Evolutionary conservation across 2,888 invertebrate species (phyloP).

Genomic region (Eledona agricola): DNA sequence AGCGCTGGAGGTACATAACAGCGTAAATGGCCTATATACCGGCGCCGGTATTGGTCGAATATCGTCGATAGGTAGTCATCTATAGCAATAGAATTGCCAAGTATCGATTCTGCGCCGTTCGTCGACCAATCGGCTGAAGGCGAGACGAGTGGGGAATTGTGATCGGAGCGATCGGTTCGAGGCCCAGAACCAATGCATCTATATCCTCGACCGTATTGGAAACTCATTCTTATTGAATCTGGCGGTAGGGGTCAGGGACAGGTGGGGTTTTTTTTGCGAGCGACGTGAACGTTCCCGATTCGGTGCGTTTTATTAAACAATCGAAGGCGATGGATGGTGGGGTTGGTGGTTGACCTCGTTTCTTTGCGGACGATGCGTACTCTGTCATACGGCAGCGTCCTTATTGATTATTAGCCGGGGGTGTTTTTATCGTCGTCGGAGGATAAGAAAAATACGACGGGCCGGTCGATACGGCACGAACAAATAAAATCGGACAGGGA

Average conservation of each 20-base stretch:
- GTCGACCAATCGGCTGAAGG: slow-evolving; percentile 65
- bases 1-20: slow-evolving; percentile 14
- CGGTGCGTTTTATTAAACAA: background rate
- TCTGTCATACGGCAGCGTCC: slow-evolving; percentile 20
- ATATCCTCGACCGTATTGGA: slow-evolving; percentile 47
- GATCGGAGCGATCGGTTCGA: slow-evolving; percentile 57
- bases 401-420: slow-evolving; percentile 20
- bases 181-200: slow-evolving; percentile 56
- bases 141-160: slow-evolving; percentile 41
- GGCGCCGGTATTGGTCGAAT: slow-evolving; percentile 58
- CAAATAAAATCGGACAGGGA: too few relatives aligned
- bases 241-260: slow-evolving; percentile 17
- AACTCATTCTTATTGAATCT: slow-evolving; percentile 41
- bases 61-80: slow-evolving; percentile 64
- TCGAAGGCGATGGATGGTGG: background rate
- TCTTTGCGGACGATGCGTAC: slow-evolving; percentile 11
- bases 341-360: slow-evolving; percentile 3
- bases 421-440: too few relatives aligned
- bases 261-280: slow-evolving; percentile 14
- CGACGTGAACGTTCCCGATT: slow-evolving; percentile 1
- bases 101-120: slow-evolving; percentile 70
- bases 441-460: too few relatives aligned
- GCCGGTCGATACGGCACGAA: too few relatives aligned
- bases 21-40: slow-evolving; percentile 46
- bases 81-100: slow-evolving; percentile 64